Evolutionary conservation across 1,140 invertebrate species (phyloP).

Genomic region (Drosophila ananassae): DNA sequence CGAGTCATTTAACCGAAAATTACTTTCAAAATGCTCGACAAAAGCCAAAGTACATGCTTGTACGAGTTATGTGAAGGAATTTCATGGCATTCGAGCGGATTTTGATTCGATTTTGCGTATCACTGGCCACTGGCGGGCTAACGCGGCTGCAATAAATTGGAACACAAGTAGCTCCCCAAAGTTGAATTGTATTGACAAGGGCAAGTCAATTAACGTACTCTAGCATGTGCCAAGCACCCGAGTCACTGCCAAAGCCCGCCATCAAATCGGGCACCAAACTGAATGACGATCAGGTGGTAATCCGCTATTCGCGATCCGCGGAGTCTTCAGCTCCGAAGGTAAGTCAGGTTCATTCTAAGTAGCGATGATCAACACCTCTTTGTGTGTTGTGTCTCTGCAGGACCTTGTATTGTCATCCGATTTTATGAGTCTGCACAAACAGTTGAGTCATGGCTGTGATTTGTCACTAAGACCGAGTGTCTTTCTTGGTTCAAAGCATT

Average conservation of each 20-base stretch:
- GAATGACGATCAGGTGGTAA: conserved; percentile 7
- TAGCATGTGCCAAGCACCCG: conserved; percentile 22
- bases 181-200: conserved; percentile 47
- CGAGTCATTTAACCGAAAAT: conserved; percentile 33
- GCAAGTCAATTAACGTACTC: conserved; percentile 44
- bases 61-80: conserved; percentile 17
- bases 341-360: background rate
- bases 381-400: background rate
- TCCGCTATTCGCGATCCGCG: background rate
- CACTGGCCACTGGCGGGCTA: conserved; percentile 32
- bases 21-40: conserved; percentile 42
- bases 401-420: background rate
- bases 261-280: conserved; percentile 5
- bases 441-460: conserved; percentile 11
- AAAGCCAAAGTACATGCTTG: conserved; percentile 6
- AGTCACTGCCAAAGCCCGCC: too few relatives aligned
- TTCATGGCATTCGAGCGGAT: conserved; percentile 31
- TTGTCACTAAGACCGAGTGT: conserved; percentile 26
- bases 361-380: background rate
- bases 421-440: background rate
- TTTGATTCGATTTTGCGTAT: conserved; percentile 29
- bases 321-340: conserved; percentile 2
- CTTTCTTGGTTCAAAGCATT: conserved; percentile 13
- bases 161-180: conserved; percentile 45
- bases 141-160: conserved; percentile 49